A percentile compares a stretch with the other conserved stretches of the same genome.
Evolutionary conservation across 2,797 vertebrate genomes (phyloP).

Genomic region (Aldrovandia affinis): DNA sequence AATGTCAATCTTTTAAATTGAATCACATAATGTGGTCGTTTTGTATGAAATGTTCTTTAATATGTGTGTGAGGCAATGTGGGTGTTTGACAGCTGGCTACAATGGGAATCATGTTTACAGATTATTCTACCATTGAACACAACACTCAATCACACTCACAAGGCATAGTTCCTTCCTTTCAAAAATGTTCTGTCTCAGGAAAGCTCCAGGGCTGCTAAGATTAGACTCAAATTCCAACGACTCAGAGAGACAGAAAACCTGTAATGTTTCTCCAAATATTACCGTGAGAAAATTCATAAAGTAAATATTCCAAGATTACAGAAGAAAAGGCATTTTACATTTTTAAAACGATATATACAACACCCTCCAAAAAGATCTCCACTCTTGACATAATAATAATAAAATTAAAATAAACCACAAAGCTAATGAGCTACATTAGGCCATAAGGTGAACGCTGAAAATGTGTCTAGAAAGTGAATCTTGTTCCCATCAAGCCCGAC

Average conservation of each 20-base stretch:
- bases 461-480: too few species aligned
- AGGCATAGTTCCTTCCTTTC: slow-evolving; percentile 47
- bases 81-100: slow-evolving; percentile 37
- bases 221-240: slow-evolving; percentile 55
- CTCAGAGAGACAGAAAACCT: slow-evolving; percentile 47
- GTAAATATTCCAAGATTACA: slow-evolving; percentile 32
- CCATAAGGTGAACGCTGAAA: too few species aligned
- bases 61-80: slow-evolving; percentile 16
- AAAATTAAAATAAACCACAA: too few species aligned
- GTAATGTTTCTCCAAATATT: slow-evolving; percentile 42
- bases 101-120: slow-evolving; percentile 56
- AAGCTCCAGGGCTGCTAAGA: slow-evolving; percentile 49
- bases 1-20: too few species aligned
- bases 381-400: too few species aligned
- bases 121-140: slow-evolving; percentile 51
- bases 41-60: not conserved
- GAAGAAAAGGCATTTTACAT: too few species aligned
- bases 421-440: too few species aligned
- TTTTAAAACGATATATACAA: too few species aligned
- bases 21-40: too few species aligned
- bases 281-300: slow-evolving; percentile 40
- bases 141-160: slow-evolving; percentile 49
- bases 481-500: too few species aligned
- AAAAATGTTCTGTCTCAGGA: slow-evolving; percentile 47
- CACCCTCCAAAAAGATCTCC: too few species aligned